Conservation (phyloP, 1,140 invertebrate species). For the Drosophila pruinosa region DNA sequence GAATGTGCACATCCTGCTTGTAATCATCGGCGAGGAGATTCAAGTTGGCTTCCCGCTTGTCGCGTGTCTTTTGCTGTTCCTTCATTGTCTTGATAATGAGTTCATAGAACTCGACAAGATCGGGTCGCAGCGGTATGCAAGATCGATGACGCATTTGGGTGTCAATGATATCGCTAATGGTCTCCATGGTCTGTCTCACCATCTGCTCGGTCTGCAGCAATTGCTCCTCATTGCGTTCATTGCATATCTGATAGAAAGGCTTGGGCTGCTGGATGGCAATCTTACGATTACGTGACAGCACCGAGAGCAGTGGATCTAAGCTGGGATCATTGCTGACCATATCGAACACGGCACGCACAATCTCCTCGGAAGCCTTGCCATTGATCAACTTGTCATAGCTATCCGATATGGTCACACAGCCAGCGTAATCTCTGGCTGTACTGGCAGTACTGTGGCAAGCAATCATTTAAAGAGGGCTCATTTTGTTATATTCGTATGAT, state of each 20-base stretch:
- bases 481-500: background rate
- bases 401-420: background rate
- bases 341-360: constrained; percentile 56
- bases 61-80: constrained; percentile 55
- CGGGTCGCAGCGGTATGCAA: constrained; percentile 62
- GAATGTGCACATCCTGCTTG: constrained; percentile 33
- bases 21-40: constrained; percentile 31
- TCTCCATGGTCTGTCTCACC: constrained; percentile 52
- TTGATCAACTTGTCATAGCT: constrained; percentile 39
- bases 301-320: constrained; percentile 41
- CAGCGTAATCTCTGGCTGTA: background rate
- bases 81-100: constrained; percentile 45
- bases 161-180: constrained; percentile 69
- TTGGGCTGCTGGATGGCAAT: background rate
- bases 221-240: constrained; percentile 33
- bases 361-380: constrained; percentile 44
- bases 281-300: constrained; percentile 52
- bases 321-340: constrained; percentile 55
- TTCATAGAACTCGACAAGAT: constrained; percentile 66
- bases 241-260: constrained; percentile 61
- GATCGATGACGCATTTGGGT: constrained; percentile 50
- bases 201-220: constrained; percentile 56
- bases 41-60: constrained; percentile 49
- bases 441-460: too few species aligned
- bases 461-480: too few species aligned